Percentiles rank a stretch among this genome's conserved stretches.
Evolutionary conservation across 2,888 invertebrate species (phyloP).

Genomic region (Thecocarcelia acutangulata): DNA sequence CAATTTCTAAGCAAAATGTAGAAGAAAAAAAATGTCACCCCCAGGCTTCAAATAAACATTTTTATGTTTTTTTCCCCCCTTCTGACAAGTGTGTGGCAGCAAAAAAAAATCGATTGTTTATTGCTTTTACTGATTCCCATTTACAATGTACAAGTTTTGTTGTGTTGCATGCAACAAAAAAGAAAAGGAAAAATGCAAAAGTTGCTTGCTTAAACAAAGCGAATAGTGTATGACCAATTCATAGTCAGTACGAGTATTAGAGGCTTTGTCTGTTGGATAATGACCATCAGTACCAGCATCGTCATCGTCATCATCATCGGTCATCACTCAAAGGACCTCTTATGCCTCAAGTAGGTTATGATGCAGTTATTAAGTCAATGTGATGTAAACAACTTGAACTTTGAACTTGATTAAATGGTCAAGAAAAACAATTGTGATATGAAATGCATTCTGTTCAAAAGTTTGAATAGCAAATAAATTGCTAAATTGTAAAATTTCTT

Average conservation of each 20-base stretch:
- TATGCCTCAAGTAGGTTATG: not conserved
- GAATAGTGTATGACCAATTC: too few relatives aligned
- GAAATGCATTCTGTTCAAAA: not conserved
- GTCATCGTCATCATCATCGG: not conserved
- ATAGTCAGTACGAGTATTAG: not conserved
- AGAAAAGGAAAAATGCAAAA: too few relatives aligned
- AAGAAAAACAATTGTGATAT: not conserved
- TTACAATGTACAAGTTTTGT: too few relatives aligned
- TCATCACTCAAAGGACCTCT: constrained; percentile 22
- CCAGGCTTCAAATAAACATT: constrained; percentile 7
- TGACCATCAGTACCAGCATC: too few relatives aligned
- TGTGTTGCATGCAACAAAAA: too few relatives aligned
- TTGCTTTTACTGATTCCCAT: not conserved
- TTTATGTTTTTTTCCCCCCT: too few relatives aligned
- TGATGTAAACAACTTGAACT: constrained; percentile 23
- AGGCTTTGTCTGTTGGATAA: too few relatives aligned
- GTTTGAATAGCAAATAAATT: not conserved
- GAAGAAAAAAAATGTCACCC: constrained; percentile 1
- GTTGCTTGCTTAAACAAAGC: too few relatives aligned
- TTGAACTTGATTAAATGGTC: constrained; percentile 20
- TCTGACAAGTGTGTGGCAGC: not conserved
- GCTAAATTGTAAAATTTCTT: too few relatives aligned
- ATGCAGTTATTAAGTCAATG: not conserved
- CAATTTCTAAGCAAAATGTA: too few relatives aligned
- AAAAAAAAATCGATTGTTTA: constrained; percentile 12